Evolutionary conservation across 2,888 invertebrate species (phyloP).

Genomic region (Epinotia demarniana): DNA sequence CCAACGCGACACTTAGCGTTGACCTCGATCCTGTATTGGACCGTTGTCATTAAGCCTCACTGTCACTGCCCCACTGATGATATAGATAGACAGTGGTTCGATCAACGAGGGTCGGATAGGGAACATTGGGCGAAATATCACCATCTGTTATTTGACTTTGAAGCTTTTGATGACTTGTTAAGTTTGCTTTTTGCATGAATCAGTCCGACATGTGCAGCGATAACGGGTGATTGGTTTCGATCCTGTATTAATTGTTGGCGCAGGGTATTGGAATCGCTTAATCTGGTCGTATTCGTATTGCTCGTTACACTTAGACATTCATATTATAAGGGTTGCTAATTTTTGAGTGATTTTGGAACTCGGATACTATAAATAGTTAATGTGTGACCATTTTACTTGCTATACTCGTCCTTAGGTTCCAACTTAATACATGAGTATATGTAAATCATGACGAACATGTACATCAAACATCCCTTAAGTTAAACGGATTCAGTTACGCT

Average conservation of each 20-base stretch:
- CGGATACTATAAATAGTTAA: background rate
- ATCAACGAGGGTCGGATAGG: conserved; percentile 71
- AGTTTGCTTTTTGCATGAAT: conserved; percentile 58
- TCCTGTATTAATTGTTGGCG: conserved; percentile 70
- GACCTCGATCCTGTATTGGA: conserved; percentile 78
- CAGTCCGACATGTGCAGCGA: conserved; percentile 53
- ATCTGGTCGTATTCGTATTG: conserved; percentile 7
- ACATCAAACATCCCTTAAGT: too few species aligned
- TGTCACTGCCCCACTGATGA: conserved; percentile 66
- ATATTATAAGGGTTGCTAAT: background rate
- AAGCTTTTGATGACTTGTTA: conserved; percentile 54
- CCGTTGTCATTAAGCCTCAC: conserved; percentile 76
- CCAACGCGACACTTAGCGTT: conserved; percentile 73
- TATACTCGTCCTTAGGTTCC: too few species aligned
- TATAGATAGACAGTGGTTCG: conserved; percentile 66
- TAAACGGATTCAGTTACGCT: too few species aligned
- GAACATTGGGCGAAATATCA: conserved; percentile 55
- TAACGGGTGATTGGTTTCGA: conserved; percentile 62
- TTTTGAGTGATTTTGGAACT: background rate
- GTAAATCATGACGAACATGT: too few species aligned
- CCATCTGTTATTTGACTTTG: conserved; percentile 54
- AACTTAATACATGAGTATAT: too few species aligned
- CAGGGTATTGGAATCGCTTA: conserved; percentile 60
- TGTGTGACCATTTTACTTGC: background rate
- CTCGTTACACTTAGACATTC: background rate